A percentile compares a stretch with the other conserved stretches of the same genome.
Conservation (phyloP, 2,113 vertebrate species). For the Chlorodrepanis virens region DNA sequence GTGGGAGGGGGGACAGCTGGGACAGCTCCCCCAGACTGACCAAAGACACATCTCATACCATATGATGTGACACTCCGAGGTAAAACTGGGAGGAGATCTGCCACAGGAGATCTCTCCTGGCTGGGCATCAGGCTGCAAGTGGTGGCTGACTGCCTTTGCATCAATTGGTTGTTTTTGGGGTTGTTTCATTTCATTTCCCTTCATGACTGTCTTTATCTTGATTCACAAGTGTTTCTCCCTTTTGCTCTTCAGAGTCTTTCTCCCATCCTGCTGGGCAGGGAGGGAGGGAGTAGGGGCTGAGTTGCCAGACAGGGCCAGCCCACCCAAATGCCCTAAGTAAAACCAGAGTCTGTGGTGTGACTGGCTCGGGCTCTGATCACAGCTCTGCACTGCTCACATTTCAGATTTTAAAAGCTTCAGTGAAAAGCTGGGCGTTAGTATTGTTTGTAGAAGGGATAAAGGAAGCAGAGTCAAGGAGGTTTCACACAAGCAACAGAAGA, state of each 20-base stretch:
- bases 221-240: neutral
- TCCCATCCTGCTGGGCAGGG: fast-evolving
- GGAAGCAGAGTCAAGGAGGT: neutral
- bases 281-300: neutral
- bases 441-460: neutral
- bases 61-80: fast-evolving
- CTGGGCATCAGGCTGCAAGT: neutral
- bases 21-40: neutral
- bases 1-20: neutral
- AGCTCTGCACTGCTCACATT: neutral
- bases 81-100: neutral
- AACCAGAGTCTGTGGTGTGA: neutral
- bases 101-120: neutral
- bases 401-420: neutral
- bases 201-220: neutral
- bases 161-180: neutral
- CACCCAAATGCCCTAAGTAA: neutral
- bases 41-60: neutral
- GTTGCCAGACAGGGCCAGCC: neutral
- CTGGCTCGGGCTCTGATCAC: neutral
- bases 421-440: neutral
- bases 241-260: neutral
- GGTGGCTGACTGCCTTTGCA: neutral
- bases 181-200: neutral
- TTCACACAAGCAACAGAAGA: neutral